Conservation (phyloP, 2,888 invertebrate species). For the Orgyia antiqua region DNA sequence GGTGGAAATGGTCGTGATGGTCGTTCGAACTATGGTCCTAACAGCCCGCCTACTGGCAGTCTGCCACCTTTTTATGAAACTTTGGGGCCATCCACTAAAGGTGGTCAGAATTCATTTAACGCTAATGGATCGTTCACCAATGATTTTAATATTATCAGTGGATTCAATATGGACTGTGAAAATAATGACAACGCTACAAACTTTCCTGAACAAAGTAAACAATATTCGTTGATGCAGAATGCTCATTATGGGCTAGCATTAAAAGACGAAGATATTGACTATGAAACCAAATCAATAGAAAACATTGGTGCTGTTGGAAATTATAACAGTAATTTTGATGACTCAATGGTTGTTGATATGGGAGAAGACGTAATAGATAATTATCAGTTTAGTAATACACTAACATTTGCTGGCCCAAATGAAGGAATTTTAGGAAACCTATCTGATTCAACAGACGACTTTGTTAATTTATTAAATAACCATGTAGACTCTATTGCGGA, state of each 20-base stretch:
- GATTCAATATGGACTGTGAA: slow-evolving; percentile 87
- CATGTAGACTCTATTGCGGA: slow-evolving; percentile 83
- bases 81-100: slow-evolving; percentile 80
- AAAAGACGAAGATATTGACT: slow-evolving; percentile 90
- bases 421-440: slow-evolving; percentile 88
- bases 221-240: slow-evolving; percentile 88
- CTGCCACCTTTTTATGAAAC: slow-evolving; percentile 94
- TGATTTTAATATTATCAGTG: slow-evolving; percentile 83
- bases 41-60: slow-evolving; percentile 91
- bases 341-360: slow-evolving; percentile 91
- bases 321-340: slow-evolving; percentile 82
- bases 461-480: slow-evolving; percentile 85
- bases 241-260: slow-evolving; percentile 88
- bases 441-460: slow-evolving; percentile 88
- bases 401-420: slow-evolving; percentile 87
- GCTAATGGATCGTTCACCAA: slow-evolving; percentile 82
- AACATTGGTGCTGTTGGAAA: slow-evolving; percentile 80
- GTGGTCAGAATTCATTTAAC: slow-evolving; percentile 86
- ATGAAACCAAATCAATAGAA: slow-evolving; percentile 84
- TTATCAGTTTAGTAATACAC: slow-evolving; percentile 87
- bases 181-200: slow-evolving; percentile 79
- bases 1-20: slow-evolving; percentile 89
- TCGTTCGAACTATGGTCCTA: slow-evolving; percentile 90
- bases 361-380: slow-evolving; percentile 88
- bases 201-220: slow-evolving; percentile 80